Evolutionary conservation across 2,113 vertebrate genomes (phyloP), one percentile per base, ranked within the genome.

Genomic region (Dipodomys ordii): DNA sequence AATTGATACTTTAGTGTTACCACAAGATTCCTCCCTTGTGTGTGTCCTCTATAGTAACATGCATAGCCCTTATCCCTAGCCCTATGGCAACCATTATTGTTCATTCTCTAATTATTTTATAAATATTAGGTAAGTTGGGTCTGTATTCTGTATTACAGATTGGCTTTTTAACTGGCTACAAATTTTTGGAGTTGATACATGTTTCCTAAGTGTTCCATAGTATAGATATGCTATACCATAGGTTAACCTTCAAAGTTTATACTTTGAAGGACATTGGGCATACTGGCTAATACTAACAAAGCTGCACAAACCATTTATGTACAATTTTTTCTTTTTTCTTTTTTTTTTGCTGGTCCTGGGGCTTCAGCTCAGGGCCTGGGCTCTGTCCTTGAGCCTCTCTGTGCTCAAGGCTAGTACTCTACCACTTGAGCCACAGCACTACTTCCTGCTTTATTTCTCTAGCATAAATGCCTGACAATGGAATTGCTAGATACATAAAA

Each of bases 61-160:
- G 20, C 9, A 5, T 68, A 6, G 44, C 7, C 4, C 3, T 15
- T 11, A 30, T 49, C 12, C 25, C 6, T 65, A 20, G 30, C 22
- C 1, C 11, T 20, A n/a, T 72, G 62, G 49, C 9, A 49, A 25
- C 46, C 9, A 72, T 25, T 81, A 53, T 32, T 64, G 12, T 88
- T 76, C 9, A 15, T 94, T 90, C 68, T 83, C 0, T 82, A 64
- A 64, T 90, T 69, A 87, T 60, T 80, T 89, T 27, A 76, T 20
- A 5, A 90, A 74, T 85, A 28, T 74, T 79, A 35, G 6, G 60
- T 65, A 74, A 94, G 30, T 60, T 81, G 25, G 8, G 18, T 65
- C 49, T 49, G 2, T 49, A 49, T 12, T 49, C 49, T 49, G 49
- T 49, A 12, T 49, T 12, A 11, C 12, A 49, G 49, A 49, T 57